Conservation (phyloP, 2,797 vertebrate genomes). For the Eidolon dupreanum region DNA sequence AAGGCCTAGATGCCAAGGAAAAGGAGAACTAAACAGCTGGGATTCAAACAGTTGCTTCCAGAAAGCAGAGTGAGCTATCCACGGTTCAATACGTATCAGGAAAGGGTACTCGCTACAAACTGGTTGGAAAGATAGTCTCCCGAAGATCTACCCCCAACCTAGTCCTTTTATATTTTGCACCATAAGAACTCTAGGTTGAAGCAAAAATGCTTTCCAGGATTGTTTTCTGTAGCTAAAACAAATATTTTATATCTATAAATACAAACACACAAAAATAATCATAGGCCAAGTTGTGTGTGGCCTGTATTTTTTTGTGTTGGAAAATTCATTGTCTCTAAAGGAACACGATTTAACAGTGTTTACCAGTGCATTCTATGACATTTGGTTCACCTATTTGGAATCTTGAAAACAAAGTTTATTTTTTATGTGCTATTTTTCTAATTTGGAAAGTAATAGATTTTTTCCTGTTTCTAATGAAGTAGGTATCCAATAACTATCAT, state of each 20-base stretch:
- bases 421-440: background rate
- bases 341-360: background rate
- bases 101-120: background rate
- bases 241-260: background rate
- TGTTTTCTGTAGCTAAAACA: conserved; percentile 32
- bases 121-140: background rate
- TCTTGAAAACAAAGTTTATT: conserved; percentile 44
- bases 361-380: background rate
- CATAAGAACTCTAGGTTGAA: background rate
- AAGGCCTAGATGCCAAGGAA: background rate
- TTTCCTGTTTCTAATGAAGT: conserved; percentile 19
- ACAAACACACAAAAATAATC: background rate
- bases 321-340: background rate
- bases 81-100: background rate
- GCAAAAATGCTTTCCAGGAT: background rate
- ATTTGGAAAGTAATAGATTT: conserved; percentile 22
- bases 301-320: background rate
- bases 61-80: background rate
- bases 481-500: background rate
- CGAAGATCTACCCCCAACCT: background rate
- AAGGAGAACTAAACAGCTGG: background rate
- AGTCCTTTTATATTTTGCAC: background rate
- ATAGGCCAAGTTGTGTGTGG: background rate
- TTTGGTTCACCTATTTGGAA: background rate
- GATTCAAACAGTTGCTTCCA: background rate